Percentiles rank a stretch among this genome's conserved stretches.
These are phyloP conservation scores for Micoletzkya japonica DNA, from an alignment of 2,888 invertebrate species.

Conservation along the genomic window DNA sequence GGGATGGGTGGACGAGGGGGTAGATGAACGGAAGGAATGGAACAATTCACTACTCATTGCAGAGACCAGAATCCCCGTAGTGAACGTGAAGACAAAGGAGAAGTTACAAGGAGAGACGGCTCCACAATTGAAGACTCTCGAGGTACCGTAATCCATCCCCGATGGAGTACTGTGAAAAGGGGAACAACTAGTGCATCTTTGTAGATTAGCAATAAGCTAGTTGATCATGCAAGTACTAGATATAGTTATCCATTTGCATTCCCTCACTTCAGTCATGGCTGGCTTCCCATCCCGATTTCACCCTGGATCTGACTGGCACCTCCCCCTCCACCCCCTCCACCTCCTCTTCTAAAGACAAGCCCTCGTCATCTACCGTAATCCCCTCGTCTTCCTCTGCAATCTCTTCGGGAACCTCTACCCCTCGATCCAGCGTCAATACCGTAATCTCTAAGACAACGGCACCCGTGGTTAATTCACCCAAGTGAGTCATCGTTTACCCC, in stretches of 20 bases:
- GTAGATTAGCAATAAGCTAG: too few species aligned
- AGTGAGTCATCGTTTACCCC: conserved; percentile 3
- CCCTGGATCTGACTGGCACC: conserved; percentile 24
- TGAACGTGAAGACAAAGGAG: conserved; percentile 30
- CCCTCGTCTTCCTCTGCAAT: conserved; percentile 15
- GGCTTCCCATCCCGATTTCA: conserved; percentile 26
- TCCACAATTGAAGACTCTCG: conserved; percentile 30
- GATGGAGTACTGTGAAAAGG: too few species aligned
- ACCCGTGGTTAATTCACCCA: neutral
- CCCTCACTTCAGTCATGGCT: conserved; percentile 28
- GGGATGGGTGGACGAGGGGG: too few species aligned
- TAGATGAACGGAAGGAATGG: too few species aligned
- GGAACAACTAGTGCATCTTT: too few species aligned
- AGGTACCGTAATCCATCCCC: neutral
- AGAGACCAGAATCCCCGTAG: conserved; percentile 30
- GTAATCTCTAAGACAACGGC: conserved; percentile 1
- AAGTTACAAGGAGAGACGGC: conserved; percentile 18
- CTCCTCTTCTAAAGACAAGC: neutral
- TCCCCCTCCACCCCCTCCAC: conserved; percentile 1
- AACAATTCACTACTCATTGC: neutral
- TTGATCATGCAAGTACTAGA: too few species aligned
- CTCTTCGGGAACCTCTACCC: conserved; percentile 10
- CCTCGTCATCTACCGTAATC: neutral
- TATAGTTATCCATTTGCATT: neutral
- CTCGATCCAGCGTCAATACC: neutral